phyloP scores from a whole-genome alignment of 2,797 vertebrate species.

The Babyrousa celebensis region DNA sequence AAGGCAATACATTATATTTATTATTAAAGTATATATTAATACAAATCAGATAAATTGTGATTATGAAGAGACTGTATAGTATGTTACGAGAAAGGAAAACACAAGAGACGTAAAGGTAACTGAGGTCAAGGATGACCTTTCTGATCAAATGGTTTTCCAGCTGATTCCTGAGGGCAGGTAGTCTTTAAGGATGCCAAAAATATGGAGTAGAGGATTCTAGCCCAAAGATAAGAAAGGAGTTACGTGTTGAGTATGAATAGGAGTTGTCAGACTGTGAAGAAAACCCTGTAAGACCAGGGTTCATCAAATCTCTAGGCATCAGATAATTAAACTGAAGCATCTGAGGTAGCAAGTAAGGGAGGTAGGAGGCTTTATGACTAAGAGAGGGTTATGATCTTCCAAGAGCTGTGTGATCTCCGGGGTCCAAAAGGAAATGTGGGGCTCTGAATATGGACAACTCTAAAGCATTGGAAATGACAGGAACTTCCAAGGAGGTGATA shows the following conservation, averaged over 20 bases:
- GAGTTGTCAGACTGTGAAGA: background rate
- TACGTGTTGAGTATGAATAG: background rate
- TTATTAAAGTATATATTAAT: too few relatives aligned
- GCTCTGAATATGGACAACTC: background rate
- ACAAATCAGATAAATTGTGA: background rate
- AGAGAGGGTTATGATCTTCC: rapidly evolving
- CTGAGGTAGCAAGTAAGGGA: background rate
- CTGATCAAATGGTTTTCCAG: background rate
- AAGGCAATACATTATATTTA: background rate
- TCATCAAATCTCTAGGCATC: background rate
- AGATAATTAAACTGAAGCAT: background rate
- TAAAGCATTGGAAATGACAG: background rate
- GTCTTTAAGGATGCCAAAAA: background rate
- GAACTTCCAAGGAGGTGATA: background rate
- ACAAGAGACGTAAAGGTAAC: background rate
- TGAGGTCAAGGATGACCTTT: background rate
- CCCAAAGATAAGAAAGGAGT: background rate
- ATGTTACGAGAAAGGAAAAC: background rate
- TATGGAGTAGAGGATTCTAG: background rate
- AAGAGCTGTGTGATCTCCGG: background rate
- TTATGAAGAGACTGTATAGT: background rate
- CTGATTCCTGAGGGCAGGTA: background rate
- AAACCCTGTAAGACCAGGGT: background rate
- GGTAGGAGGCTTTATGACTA: background rate
- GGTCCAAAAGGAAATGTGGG: background rate